phyloP scores from a whole-genome alignment of 2,113 vertebrate species.

The Columba livia region DNA sequence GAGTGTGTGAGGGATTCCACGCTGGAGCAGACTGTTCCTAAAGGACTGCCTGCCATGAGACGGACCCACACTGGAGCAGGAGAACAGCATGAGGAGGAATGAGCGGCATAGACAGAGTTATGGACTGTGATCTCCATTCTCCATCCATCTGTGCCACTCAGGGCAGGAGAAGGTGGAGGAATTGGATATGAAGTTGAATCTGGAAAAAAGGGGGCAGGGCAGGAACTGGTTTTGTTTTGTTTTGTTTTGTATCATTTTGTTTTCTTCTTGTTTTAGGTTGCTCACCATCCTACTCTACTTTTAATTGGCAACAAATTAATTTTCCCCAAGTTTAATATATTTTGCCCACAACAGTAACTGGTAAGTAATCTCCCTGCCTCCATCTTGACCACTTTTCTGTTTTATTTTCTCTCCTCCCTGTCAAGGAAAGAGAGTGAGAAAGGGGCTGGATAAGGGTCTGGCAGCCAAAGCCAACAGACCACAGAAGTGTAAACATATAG shows the following conservation, averaged over 20 bases:
- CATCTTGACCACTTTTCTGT: neutral
- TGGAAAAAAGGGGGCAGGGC: neutral
- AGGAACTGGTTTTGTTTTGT: neutral
- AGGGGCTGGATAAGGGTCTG: neutral
- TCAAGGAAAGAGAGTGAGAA: accelerated
- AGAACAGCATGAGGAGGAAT: neutral
- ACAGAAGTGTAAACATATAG: neutral
- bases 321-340: neutral
- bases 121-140: accelerated
- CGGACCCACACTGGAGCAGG: neutral
- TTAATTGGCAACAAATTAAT: neutral
- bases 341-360: neutral
- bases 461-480: neutral
- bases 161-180: accelerated
- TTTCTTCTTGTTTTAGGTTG: neutral
- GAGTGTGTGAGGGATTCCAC: accelerated
- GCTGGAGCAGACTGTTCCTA: neutral
- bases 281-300: neutral
- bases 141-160: accelerated
- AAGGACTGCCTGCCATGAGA: accelerated
- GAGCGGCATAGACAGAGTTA: neutral
- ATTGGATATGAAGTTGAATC: neutral
- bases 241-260: neutral
- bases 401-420: neutral
- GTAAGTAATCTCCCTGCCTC: neutral